These are phyloP conservation scores for Syngnathus acus DNA, from an alignment of 2,797 vertebrate species.

Conservation along the genomic window DNA sequence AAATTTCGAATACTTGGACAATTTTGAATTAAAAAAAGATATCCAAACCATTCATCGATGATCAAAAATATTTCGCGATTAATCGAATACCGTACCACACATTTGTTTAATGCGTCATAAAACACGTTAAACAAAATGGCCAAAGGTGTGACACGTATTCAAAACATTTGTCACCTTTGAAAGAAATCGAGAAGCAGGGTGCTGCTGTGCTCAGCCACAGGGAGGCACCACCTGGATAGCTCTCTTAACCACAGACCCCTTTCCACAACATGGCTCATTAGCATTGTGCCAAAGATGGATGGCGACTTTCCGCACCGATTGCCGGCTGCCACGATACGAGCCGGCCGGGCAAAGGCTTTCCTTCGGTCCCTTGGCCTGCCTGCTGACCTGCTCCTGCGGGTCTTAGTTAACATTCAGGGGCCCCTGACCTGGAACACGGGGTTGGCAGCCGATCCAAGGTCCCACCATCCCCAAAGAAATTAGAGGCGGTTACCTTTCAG, in stretches of 20 bases:
- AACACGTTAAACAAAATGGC: neutral
- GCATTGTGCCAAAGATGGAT: constrained; percentile 75
- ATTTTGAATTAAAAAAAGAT: no score
- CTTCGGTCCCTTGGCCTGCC: constrained; percentile 66
- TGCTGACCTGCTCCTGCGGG: constrained; percentile 71
- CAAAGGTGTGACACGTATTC: neutral
- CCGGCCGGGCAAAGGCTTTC: constrained; percentile 47
- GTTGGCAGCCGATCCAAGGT: constrained; percentile 72
- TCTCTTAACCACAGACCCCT: constrained; percentile 52
- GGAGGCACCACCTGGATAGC: constrained; percentile 59
- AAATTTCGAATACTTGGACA: no score
- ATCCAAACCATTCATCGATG: no score
- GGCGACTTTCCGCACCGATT: constrained; percentile 71
- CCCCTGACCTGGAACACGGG: constrained; percentile 69
- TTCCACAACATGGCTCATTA: constrained; percentile 68
- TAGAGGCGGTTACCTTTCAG: constrained; percentile 78
- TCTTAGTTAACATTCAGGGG: constrained; percentile 80
- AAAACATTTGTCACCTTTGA: constrained; percentile 52
- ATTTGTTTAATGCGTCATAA: neutral
- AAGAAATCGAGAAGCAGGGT: constrained; percentile 35
- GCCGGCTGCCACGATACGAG: constrained; percentile 57
- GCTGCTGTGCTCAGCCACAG: constrained; percentile 38
- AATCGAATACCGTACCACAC: neutral
- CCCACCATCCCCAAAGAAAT: constrained; percentile 80
- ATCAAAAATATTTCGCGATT: neutral